Conservation (phyloP, 1,140 invertebrate genomes). For the Ceratina japonica region DNA sequence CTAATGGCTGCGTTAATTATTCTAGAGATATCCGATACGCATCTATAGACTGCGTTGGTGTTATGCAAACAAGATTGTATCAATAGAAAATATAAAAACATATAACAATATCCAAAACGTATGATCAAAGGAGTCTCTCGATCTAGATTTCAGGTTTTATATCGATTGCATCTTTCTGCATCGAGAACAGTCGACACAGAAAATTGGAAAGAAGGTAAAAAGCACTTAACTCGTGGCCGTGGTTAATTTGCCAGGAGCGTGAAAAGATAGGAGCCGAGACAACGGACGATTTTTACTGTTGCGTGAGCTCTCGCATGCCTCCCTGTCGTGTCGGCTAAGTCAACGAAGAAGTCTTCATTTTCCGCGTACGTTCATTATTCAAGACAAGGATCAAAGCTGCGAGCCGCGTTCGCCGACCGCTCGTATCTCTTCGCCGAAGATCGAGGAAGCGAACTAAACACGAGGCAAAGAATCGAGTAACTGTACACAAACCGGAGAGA, state of each 20-base stretch:
- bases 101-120: too few relatives aligned
- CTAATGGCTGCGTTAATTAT: too few relatives aligned
- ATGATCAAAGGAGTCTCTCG: too few relatives aligned
- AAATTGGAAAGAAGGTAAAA: not conserved
- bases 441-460: not conserved
- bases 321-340: not conserved
- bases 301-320: not conserved
- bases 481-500: conserved; percentile 7
- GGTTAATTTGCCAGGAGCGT: not conserved
- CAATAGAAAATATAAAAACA: not conserved
- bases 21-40: too few relatives aligned
- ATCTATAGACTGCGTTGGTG: too few relatives aligned
- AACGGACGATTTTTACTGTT: conserved; percentile 12
- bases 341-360: conserved; percentile 14
- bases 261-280: conserved; percentile 9
- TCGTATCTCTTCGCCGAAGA: not conserved
- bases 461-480: not conserved
- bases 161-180: too few relatives aligned
- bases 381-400: conserved; percentile 25
- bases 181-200: too few relatives aligned
- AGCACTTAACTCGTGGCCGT: not conserved
- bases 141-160: too few relatives aligned
- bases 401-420: not conserved
- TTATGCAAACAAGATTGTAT: too few relatives aligned
- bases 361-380: conserved; percentile 6